A percentile compares a stretch with the other conserved stretches of the same genome.
Evolutionary conservation across 1,140 invertebrate species (phyloP).

Genomic region (Glossosoma conforme): DNA sequence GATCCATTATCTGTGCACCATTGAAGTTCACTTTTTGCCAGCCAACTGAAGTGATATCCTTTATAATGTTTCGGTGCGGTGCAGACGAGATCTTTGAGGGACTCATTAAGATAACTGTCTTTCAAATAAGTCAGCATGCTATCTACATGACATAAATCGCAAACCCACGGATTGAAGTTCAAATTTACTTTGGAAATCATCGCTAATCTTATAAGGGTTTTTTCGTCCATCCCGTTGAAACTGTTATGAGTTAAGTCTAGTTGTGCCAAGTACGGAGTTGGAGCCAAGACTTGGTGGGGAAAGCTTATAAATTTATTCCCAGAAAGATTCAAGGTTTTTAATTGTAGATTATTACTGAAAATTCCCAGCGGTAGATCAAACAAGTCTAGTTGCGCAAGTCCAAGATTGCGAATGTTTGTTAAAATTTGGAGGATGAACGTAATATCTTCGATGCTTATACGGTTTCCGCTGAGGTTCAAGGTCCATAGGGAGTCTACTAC

Average conservation of each 20-base stretch:
- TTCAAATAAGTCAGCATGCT: constrained; percentile 51
- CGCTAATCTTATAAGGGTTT: constrained; percentile 51
- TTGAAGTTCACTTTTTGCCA: constrained; percentile 47
- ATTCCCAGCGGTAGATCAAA: constrained; percentile 50
- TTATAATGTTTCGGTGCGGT: constrained; percentile 47
- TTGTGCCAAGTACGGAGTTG: constrained; percentile 51
- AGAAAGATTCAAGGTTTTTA: constrained; percentile 47
- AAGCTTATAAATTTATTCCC: constrained; percentile 55
- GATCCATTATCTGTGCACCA: constrained; percentile 42
- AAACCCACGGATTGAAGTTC: constrained; percentile 62
- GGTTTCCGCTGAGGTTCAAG: constrained; percentile 66
- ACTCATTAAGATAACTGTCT: constrained; percentile 49
- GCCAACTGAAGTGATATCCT: constrained; percentile 46
- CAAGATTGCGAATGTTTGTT: constrained; percentile 52
- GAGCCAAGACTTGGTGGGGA: constrained; percentile 50
- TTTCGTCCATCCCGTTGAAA: constrained; percentile 54
- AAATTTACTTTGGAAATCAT: constrained; percentile 50
- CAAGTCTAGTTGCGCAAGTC: constrained; percentile 53
- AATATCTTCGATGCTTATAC: constrained; percentile 44
- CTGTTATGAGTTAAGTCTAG: constrained; percentile 61
- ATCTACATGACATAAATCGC: constrained; percentile 59
- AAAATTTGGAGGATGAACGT: constrained; percentile 51
- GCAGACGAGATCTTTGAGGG: constrained; percentile 49
- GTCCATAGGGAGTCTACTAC: constrained; percentile 55
- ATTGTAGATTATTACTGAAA: constrained; percentile 43